Evolutionary conservation across 2,113 vertebrate species (phyloP).

Genomic region (Tringa solitaria): DNA sequence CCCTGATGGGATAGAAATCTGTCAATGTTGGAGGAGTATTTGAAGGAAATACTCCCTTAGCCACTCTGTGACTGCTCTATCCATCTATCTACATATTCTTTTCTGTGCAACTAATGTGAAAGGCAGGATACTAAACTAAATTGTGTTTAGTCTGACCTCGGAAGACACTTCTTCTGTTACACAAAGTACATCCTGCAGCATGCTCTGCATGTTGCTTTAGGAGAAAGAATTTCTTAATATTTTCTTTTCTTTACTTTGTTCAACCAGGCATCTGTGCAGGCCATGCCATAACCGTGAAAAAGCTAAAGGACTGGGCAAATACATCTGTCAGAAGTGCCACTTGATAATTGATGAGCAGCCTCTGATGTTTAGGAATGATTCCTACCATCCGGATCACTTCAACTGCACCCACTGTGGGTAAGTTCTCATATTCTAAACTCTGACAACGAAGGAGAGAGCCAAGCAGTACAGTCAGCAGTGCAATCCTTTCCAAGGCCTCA

Average conservation of each 20-base stretch:
- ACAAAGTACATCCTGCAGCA: neutral
- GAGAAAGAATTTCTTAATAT: neutral
- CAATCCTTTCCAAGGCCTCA: neutral
- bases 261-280: slow-evolving; percentile 75
- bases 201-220: neutral
- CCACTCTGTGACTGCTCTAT: neutral
- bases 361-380: slow-evolving; percentile 77
- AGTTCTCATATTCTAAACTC: neutral
- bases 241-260: neutral
- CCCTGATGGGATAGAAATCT: neutral
- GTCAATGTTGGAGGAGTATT: neutral
- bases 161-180: neutral
- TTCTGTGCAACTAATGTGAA: neutral
- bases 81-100: neutral
- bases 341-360: slow-evolving; percentile 79
- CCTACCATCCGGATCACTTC: slow-evolving; percentile 80
- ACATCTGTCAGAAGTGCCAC: slow-evolving; percentile 79
- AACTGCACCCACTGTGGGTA: slow-evolving; percentile 80
- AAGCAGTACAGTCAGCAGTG: neutral
- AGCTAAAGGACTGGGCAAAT: slow-evolving; percentile 77
- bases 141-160: neutral
- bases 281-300: slow-evolving; percentile 79
- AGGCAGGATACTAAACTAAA: neutral
- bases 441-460: neutral
- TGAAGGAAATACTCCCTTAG: neutral